A percentile compares a stretch with the other conserved stretches of the same genome.
Conservation (phyloP, 2,113 vertebrate species). For the Saccopteryx leptura region DNA sequence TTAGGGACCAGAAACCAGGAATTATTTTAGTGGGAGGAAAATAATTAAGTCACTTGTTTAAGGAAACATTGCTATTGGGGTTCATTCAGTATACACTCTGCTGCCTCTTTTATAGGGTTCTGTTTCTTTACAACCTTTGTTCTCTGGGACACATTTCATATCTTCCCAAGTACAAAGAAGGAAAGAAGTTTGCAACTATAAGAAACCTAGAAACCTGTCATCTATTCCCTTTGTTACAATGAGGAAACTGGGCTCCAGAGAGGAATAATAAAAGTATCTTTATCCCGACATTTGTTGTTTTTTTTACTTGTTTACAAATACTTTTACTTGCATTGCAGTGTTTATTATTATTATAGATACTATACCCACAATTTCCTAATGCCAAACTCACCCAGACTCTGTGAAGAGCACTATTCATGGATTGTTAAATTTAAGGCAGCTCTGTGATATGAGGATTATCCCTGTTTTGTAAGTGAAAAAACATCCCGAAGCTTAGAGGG, state of each 20-base stretch:
- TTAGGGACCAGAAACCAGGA: not conserved
- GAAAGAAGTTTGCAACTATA: not conserved
- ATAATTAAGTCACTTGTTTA: not conserved
- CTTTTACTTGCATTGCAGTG: not conserved
- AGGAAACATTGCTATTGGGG: not conserved
- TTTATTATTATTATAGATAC: not conserved
- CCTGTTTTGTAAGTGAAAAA: not conserved
- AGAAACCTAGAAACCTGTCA: not conserved
- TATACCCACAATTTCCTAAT: not conserved
- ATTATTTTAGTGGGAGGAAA: not conserved
- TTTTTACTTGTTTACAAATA: not conserved
- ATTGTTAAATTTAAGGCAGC: not conserved
- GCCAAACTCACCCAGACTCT: not conserved
- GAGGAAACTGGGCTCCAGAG: not conserved
- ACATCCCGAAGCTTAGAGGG: not conserved
- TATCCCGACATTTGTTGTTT: not conserved
- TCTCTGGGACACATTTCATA: not conserved
- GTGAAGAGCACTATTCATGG: not conserved
- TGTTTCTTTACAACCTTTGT: not conserved
- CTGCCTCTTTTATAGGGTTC: not conserved
- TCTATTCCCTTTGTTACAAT: not conserved
- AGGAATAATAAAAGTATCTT: not conserved
- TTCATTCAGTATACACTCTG: not conserved
- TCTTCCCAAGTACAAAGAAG: not conserved
- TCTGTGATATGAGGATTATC: not conserved